Percentiles rank a stretch among this genome's conserved stretches.
These are phyloP conservation scores for Yponomeuta malinellus DNA, from an alignment of 2,888 invertebrate species.

Conservation along the genomic window DNA sequence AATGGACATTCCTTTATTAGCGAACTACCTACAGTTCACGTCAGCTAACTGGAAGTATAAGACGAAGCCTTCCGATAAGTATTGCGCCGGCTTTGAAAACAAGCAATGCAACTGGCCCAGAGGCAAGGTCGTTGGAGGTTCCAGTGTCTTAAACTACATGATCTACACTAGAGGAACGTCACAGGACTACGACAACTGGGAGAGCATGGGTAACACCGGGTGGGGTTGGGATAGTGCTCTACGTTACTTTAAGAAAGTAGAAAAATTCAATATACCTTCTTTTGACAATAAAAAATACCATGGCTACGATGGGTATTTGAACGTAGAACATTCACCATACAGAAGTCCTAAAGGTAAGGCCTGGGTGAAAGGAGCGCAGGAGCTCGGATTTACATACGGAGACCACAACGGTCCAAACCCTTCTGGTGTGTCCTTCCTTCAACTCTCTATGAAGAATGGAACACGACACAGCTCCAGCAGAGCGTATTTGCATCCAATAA, in stretches of 20 bases:
- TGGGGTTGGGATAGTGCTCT: conserved; percentile 84
- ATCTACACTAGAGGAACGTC: conserved; percentile 83
- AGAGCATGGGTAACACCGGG: conserved; percentile 79
- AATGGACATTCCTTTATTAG: conserved; percentile 86
- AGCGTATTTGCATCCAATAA: conserved; percentile 79
- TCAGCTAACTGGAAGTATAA: conserved; percentile 88
- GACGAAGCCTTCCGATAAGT: conserved; percentile 83
- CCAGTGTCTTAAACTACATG: conserved; percentile 88
- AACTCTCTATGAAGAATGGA: conserved; percentile 79
- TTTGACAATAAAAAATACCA: conserved; percentile 72
- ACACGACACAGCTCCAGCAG: conserved; percentile 80
- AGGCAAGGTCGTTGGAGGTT: conserved; percentile 89
- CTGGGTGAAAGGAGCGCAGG: conserved; percentile 78
- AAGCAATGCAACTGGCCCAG: conserved; percentile 86
- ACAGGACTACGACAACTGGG: conserved; percentile 87
- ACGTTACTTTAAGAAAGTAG: conserved; percentile 86
- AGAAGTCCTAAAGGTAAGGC: conserved; percentile 68
- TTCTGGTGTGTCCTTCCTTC: conserved; percentile 77
- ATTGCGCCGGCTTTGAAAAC: conserved; percentile 84
- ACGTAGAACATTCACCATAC: conserved; percentile 71
- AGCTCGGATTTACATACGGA: conserved; percentile 75
- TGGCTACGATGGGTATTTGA: conserved; percentile 72
- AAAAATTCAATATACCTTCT: conserved; percentile 79
- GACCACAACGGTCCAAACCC: conserved; percentile 80
- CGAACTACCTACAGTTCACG: conserved; percentile 82